phyloP scores from a whole-genome alignment of 2,113 vertebrate species.

The Gambusia holbrooki region DNA sequence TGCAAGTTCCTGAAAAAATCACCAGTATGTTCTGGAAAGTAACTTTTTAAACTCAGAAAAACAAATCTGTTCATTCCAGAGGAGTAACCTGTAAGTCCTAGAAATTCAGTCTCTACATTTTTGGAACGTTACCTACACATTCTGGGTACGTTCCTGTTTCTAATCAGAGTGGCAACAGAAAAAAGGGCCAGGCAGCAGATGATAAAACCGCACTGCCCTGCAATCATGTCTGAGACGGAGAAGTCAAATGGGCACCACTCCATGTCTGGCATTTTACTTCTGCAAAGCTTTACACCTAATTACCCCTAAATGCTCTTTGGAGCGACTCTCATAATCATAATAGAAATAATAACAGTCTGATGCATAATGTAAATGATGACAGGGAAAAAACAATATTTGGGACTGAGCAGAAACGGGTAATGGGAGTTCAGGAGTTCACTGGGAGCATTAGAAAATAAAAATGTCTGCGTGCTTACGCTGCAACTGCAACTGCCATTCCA shows the following conservation, averaged over 20 bases:
- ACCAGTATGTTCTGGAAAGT: not conserved
- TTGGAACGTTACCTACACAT: not conserved
- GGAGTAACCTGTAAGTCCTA: not conserved
- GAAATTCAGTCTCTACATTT: not conserved
- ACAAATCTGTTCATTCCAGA: not conserved
- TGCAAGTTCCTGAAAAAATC: too few species aligned
- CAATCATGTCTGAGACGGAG: conserved; percentile 27
- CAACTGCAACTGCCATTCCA: conserved; percentile 30
- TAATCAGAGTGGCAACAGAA: conserved; percentile 17
- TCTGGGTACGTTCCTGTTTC: not conserved
- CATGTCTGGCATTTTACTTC: conserved; percentile 31
- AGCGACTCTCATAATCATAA: conserved; percentile 65
- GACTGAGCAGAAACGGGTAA: conserved; percentile 55
- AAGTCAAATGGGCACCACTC: conserved; percentile 40
- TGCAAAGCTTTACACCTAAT: conserved; percentile 67
- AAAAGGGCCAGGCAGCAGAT: conserved; percentile 7
- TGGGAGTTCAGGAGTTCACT: conserved; percentile 80
- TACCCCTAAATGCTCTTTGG: conserved; percentile 68
- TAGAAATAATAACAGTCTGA: conserved; percentile 72
- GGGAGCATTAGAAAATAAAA: conserved; percentile 58
- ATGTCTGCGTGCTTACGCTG: conserved; percentile 30
- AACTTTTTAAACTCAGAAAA: not conserved
- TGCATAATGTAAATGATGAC: conserved; percentile 74
- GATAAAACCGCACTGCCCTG: conserved; percentile 4
- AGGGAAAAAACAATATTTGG: conserved; percentile 59